A percentile compares a stretch with the other conserved stretches of the same genome.
Evolutionary conservation across 1,140 invertebrate genomes (phyloP).

Genomic region (Papilio machaon): DNA sequence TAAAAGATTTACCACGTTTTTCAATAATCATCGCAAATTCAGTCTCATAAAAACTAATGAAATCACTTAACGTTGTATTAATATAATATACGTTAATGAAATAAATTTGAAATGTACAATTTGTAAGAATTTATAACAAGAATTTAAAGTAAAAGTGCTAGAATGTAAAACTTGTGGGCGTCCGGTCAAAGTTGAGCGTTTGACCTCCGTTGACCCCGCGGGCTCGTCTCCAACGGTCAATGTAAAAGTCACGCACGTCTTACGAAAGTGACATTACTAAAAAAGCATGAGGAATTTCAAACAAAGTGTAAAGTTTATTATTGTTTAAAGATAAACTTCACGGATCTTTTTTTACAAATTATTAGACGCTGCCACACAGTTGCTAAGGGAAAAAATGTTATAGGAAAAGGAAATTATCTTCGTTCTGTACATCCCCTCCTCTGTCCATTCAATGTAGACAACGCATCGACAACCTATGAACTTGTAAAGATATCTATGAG

Average conservation of each 20-base stretch:
- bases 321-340: background rate
- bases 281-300: constrained; percentile 36
- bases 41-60: constrained; percentile 2
- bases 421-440: background rate
- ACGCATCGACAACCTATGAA: background rate
- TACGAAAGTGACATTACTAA: constrained; percentile 39
- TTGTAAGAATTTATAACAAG: constrained; percentile 21
- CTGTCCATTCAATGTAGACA: background rate
- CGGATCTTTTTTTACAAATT: background rate
- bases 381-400: background rate
- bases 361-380: background rate
- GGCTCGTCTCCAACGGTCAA: constrained; percentile 37
- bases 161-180: constrained; percentile 44
- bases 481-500: background rate
- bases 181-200: constrained; percentile 62
- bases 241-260: constrained; percentile 27
- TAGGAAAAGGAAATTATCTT: too few relatives aligned
- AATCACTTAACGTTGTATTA: constrained; percentile 20
- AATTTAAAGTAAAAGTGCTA: constrained; percentile 46
- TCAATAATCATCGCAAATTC: background rate
- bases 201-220: constrained; percentile 61
- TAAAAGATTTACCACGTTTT: too few relatives aligned
- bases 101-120: constrained; percentile 15
- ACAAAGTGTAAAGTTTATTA: constrained; percentile 31
- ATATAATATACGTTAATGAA: background rate